Conservation (phyloP, 2,797 vertebrate species). For the Takifugu rubripes region DNA sequence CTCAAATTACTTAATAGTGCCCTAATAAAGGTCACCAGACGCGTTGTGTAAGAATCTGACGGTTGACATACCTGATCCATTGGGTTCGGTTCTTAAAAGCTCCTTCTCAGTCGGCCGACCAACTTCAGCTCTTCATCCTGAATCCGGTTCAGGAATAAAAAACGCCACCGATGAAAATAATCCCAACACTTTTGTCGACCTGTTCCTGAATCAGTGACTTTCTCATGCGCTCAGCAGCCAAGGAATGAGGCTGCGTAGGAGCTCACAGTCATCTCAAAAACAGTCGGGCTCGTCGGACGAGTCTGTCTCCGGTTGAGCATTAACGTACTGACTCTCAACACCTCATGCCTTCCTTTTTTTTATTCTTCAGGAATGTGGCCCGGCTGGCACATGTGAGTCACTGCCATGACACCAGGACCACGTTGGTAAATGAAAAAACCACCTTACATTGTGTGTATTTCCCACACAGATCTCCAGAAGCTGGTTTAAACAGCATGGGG, state of each 20-base stretch:
- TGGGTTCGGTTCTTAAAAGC: conserved; percentile 1
- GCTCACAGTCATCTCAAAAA: conserved; percentile 51
- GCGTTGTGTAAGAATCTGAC: neutral
- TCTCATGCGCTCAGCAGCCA: conserved; percentile 7
- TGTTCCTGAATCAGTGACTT: neutral
- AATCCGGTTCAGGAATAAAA: neutral
- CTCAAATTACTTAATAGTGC: no score
- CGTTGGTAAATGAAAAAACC: neutral
- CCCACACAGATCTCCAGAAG: neutral
- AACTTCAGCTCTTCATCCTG: conserved; percentile 49
- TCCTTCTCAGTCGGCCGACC: neutral
- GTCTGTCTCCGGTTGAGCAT: conserved; percentile 43
- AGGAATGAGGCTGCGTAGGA: conserved; percentile 51
- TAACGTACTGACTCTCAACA: conserved; percentile 26
- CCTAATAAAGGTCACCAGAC: no score
- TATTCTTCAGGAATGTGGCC: conserved; percentile 69
- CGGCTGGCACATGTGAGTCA: conserved; percentile 58
- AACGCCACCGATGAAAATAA: neutral
- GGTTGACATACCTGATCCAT: conserved; percentile 64
- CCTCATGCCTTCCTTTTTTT: conserved; percentile 21
- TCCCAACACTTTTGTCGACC: neutral
- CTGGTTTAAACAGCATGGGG: neutral
- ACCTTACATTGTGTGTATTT: neutral
- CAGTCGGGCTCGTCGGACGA: conserved; percentile 64
- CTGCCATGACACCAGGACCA: conserved; percentile 1